Conservation (phyloP, 2,888 invertebrate species). For the Eilema caniola region DNA sequence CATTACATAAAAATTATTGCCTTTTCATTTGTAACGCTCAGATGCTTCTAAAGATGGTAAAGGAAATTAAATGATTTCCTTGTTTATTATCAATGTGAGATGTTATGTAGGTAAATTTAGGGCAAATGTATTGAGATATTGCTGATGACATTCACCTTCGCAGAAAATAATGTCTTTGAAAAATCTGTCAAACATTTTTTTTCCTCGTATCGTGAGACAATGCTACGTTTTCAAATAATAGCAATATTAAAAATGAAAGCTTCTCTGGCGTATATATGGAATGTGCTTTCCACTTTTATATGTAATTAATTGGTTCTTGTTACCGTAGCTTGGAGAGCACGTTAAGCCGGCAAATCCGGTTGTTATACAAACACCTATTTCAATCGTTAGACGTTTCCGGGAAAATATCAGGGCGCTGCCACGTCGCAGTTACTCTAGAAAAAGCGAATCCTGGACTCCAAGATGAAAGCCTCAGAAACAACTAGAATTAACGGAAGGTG, state of each 20-base stretch:
- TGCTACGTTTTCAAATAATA: background rate
- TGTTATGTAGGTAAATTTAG: slow-evolving; percentile 29
- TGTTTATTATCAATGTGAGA: slow-evolving; percentile 24
- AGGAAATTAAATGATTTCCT: slow-evolving; percentile 52
- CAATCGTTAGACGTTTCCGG: too few species aligned
- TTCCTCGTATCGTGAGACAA: background rate
- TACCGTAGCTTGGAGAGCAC: too few species aligned
- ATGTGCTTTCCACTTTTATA: too few species aligned
- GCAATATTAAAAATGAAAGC: background rate
- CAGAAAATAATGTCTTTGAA: slow-evolving; percentile 16
- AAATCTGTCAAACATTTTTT: background rate
- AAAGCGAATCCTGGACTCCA: too few species aligned
- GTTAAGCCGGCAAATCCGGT: too few species aligned
- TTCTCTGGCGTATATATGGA: too few species aligned
- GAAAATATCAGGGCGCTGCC: too few species aligned
- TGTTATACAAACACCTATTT: too few species aligned
- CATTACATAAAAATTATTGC: background rate
- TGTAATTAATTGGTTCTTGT: too few species aligned
- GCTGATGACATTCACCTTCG: slow-evolving; percentile 14
- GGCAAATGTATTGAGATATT: slow-evolving; percentile 5
- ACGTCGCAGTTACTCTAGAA: too few species aligned
- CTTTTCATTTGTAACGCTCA: slow-evolving; percentile 28
- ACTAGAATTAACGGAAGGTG: too few species aligned
- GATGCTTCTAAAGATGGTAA: slow-evolving; percentile 33
- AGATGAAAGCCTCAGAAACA: too few species aligned